phyloP scores from a whole-genome alignment of 2,888 invertebrate genomes.

The Drosophila nr. perissopoda region DNA sequence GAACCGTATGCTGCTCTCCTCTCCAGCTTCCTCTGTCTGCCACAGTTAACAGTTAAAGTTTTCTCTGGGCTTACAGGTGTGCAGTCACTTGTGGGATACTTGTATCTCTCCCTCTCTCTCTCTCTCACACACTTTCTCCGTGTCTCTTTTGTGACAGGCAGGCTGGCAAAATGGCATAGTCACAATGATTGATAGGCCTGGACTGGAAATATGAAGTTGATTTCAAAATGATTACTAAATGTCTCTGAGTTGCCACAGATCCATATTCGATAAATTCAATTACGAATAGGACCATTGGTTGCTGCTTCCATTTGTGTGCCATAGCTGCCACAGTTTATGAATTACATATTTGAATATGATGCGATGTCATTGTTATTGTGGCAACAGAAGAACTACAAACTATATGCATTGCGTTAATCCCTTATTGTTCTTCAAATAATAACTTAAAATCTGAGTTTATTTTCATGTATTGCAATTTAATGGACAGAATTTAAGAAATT shows the following conservation, averaged over 20 bases:
- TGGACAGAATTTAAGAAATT: no score
- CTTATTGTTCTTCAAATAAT: background rate
- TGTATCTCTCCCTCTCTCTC: background rate
- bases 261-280: conserved; percentile 20
- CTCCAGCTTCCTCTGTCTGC: background rate
- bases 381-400: background rate
- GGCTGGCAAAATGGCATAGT: conserved; percentile 39
- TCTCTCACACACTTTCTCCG: background rate
- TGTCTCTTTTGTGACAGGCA: conserved; percentile 45
- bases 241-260: conserved; percentile 8
- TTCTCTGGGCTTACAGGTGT: conserved; percentile 26
- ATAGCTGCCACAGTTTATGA: conserved; percentile 5
- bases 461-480: no score
- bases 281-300: conserved; percentile 14
- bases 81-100: conserved; percentile 14
- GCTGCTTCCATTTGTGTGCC: background rate
- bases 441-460: background rate
- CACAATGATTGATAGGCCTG: conserved; percentile 56
- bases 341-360: conserved; percentile 4
- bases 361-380: background rate
- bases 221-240: conserved; percentile 55
- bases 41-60: conserved; percentile 44
- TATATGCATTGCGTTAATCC: background rate
- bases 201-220: conserved; percentile 43
- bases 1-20: conserved; percentile 12